Evolutionary conservation across 2,113 vertebrate species (phyloP).

Genomic region (Neomonachus schauinslandi): DNA sequence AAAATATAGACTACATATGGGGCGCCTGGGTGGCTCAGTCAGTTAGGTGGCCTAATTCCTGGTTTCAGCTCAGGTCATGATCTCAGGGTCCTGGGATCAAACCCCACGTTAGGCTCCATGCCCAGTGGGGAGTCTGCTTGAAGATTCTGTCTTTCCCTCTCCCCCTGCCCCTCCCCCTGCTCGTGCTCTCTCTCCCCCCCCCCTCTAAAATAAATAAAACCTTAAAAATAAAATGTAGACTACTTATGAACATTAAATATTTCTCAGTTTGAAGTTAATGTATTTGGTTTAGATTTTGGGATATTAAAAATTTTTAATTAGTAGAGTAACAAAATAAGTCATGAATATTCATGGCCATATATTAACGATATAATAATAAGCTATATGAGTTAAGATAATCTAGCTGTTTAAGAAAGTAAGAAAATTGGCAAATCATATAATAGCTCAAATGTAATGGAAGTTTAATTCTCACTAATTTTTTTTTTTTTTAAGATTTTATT

Average conservation of each 20-base stretch:
- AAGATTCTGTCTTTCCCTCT: neutral
- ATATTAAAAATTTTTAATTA: neutral
- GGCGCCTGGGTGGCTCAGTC: neutral
- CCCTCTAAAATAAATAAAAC: neutral
- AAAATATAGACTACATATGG: neutral
- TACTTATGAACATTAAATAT: neutral
- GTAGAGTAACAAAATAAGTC: neutral
- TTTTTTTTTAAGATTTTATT: too few relatives aligned
- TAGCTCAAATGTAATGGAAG: neutral
- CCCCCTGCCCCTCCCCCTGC: neutral
- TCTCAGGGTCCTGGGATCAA: neutral
- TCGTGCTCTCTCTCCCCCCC: neutral
- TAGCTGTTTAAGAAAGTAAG: neutral
- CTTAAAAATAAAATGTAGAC: neutral
- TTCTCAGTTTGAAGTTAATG: conserved; percentile 17
- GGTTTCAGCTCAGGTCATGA: neutral
- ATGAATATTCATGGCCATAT: neutral
- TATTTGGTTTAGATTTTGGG: neutral
- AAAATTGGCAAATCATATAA: neutral
- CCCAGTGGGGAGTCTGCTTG: neutral
- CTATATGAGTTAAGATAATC: neutral
- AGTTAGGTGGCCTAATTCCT: neutral
- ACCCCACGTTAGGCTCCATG: neutral
- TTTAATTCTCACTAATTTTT: neutral
- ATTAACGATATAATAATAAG: neutral